Conservation (phyloP, 2,113 vertebrate genomes). For the Oreochromis niloticus region DNA sequence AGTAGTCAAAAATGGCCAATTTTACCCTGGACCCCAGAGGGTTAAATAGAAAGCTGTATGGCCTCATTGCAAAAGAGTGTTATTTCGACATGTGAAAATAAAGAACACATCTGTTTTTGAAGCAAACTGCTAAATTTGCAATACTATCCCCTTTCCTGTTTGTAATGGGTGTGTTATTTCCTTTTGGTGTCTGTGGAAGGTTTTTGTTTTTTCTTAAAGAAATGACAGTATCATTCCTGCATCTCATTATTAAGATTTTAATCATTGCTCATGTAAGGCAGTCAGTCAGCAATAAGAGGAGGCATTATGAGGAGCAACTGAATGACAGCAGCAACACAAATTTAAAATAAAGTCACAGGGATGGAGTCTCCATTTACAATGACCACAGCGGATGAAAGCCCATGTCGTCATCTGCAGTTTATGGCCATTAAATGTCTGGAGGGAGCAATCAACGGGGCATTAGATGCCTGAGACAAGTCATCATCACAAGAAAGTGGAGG, state of each 20-base stretch:
- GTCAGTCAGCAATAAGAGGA: neutral
- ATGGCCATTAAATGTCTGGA: slow-evolving; percentile 27
- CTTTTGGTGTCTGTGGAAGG: neutral
- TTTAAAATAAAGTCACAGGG: neutral
- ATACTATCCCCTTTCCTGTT: neutral
- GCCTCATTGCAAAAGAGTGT: neutral
- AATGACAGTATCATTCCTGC: neutral
- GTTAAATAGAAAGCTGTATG: neutral
- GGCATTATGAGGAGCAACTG: neutral
- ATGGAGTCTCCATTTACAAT: neutral
- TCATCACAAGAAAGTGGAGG: slow-evolving; percentile 52
- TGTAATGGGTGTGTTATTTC: neutral
- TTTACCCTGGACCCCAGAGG: neutral
- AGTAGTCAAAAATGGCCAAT: neutral
- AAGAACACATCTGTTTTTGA: neutral
- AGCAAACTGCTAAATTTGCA: neutral
- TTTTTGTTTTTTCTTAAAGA: neutral
- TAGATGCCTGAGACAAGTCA: slow-evolving; percentile 23
- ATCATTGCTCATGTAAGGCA: neutral
- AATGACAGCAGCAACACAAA: slow-evolving; percentile 4
- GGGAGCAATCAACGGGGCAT: slow-evolving; percentile 17
- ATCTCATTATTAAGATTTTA: neutral
- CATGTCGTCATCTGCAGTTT: slow-evolving; percentile 19
- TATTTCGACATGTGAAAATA: neutral
- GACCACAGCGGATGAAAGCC: slow-evolving; percentile 22